Evolutionary conservation across 2,888 invertebrate species (phyloP).

Genomic region (Schizotus pectinicornis): DNA sequence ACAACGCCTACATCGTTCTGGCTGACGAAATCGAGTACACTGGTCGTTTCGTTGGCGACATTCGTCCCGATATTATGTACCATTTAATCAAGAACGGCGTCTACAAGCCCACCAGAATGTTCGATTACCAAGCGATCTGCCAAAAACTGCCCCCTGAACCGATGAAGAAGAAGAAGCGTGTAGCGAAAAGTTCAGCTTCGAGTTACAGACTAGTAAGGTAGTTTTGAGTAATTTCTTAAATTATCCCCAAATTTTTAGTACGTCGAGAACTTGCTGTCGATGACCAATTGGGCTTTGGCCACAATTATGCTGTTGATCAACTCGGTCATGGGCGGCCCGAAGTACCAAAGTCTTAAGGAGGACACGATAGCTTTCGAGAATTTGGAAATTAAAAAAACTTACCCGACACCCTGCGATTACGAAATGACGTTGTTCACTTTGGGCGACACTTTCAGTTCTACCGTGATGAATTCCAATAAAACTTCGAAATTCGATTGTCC

Average conservation of each 20-base stretch:
- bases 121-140: conserved; percentile 91
- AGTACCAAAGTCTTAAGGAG: conserved; percentile 43
- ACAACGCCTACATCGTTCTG: conserved; percentile 86
- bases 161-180: conserved; percentile 24
- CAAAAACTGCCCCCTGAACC: conserved; percentile 58
- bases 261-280: conserved; percentile 50
- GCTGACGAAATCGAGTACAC: conserved; percentile 67
- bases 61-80: conserved; percentile 73
- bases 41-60: conserved; percentile 82
- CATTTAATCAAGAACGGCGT: conserved; percentile 76
- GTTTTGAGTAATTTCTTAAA: too few species aligned
- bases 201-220: too few species aligned
- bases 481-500: conserved; percentile 57
- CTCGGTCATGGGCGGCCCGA: conserved; percentile 38
- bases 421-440: conserved; percentile 60
- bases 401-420: conserved; percentile 85
- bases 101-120: conserved; percentile 75
- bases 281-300: conserved; percentile 51
- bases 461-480: conserved; percentile 33
- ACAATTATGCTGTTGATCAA: conserved; percentile 32
- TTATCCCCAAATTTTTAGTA: conserved; percentile 42
- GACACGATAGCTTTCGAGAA: conserved; percentile 64
- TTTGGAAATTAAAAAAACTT: conserved; percentile 75
- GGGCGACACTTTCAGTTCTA: conserved; percentile 36
- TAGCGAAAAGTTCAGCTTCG: too few species aligned